A percentile compares a stretch with the other conserved stretches of the same genome.
Evolutionary conservation across 2,113 vertebrate genomes (phyloP).

Genomic region (Myotis lucifugus): DNA sequence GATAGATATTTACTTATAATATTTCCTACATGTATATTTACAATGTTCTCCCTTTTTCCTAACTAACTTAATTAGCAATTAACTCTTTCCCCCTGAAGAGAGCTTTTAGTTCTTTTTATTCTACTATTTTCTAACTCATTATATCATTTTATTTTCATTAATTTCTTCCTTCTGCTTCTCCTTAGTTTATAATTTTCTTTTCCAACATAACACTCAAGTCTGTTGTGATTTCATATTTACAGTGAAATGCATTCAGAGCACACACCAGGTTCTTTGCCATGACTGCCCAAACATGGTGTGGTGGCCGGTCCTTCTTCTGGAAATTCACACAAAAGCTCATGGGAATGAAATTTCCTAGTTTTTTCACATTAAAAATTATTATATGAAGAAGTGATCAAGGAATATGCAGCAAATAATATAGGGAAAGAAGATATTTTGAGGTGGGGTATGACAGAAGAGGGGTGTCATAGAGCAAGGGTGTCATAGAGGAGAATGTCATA

Average conservation of each 20-base stretch:
- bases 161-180: background rate
- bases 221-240: background rate
- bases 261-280: background rate
- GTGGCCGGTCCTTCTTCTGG: background rate
- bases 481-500: background rate
- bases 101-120: constrained; percentile 55
- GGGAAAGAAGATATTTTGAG: background rate
- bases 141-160: constrained; percentile 36
- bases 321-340: background rate
- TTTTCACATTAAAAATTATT: background rate
- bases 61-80: background rate
- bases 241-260: background rate
- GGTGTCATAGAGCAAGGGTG: background rate
- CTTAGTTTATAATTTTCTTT: constrained; percentile 27
- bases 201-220: background rate
- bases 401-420: background rate
- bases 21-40: background rate
- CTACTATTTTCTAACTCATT: background rate
- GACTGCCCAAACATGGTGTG: background rate
- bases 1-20: background rate
- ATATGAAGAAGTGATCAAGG: background rate
- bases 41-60: background rate
- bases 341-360: background rate
- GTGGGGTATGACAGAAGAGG: background rate
- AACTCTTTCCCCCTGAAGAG: background rate